Evolutionary conservation across 2,888 invertebrate genomes (phyloP).

Genomic region (Caenorhabditis uteleia): DNA sequence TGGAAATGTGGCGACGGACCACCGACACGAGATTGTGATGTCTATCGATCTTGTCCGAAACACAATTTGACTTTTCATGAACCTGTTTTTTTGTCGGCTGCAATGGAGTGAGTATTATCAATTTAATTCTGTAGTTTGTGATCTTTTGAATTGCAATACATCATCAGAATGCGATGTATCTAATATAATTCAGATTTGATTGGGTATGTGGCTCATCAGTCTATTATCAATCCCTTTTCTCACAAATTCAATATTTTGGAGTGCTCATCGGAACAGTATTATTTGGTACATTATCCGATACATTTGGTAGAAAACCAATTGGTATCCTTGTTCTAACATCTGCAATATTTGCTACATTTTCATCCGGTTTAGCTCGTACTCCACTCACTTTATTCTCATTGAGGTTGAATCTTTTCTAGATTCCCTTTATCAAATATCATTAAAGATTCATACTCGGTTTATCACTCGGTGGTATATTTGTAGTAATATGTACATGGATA

Average conservation of each 20-base stretch:
- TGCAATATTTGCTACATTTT: constrained; percentile 20
- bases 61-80: too few relatives aligned
- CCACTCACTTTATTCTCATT: too few relatives aligned
- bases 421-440: neutral
- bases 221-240: constrained; percentile 44
- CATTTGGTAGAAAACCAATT: constrained; percentile 40
- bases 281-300: constrained; percentile 50
- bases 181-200: too few relatives aligned
- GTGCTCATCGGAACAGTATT: constrained; percentile 48
- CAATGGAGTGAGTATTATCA: neutral
- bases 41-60: too few relatives aligned
- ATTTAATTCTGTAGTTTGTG: neutral
- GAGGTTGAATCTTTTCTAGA: neutral
- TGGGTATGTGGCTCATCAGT: constrained; percentile 56
- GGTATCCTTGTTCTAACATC: constrained; percentile 37
- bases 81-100: neutral
- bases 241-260: constrained; percentile 55
- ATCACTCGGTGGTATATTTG: constrained; percentile 53
- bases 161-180: constrained; percentile 3
- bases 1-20: constrained; percentile 43
- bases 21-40: too few relatives aligned
- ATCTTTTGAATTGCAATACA: constrained; percentile 6
- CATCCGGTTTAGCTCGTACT: neutral
- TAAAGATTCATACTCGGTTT: constrained; percentile 56
- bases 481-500: constrained; percentile 60